Evolutionary conservation across 2,797 vertebrate species (phyloP), one percentile per base, ranked within the genome.

Genomic region (Synanceia verrucosa): DNA sequence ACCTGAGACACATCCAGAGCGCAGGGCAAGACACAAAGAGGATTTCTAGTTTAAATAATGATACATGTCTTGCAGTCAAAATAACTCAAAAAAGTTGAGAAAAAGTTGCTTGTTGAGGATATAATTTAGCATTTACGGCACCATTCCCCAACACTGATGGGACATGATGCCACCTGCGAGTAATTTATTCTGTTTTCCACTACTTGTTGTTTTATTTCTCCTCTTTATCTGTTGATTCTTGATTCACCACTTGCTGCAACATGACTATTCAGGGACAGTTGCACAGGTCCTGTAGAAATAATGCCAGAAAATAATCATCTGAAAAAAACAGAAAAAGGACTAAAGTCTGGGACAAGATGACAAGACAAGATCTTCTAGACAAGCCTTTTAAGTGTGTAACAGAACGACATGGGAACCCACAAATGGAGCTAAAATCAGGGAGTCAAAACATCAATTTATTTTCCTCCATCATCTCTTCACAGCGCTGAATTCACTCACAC

Each of bases 401-500:
- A 10, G 33, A 58, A 55, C 1, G 5, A 69, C 31, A 52, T 41
- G 34, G 29, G 4, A 24, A 65, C 14, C 10, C 71, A 26, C 71
- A 61, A 63, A 69, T 28, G 18, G 31, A 64, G 33, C 46, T 33
- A 36, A 18, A 61, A 68, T 43, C 61, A 44, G 39, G 12, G n/a
- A 44, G 34, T 59, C 65, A 44, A 80, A 75, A 60, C 37, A 7
- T 34, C 43, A 19, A 13, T 65, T 66, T 47, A n/a, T 59, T 58
- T 44, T 36, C 28, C 50, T 67, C 67, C 41, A 41, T 36, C 33
- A n/a, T 53, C 65, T 51, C 69, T 51, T 57, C 73, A 65, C n/a
- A 43, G 46, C 46, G 41, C 63, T 47, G 55, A 72, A 65, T 55
- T 61, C 65, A 66, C 76, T 82, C 69, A 82, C n/a, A n/a, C n/a